phyloP scores from a whole-genome alignment of 2,888 invertebrate species.

The Patella depressa region DNA sequence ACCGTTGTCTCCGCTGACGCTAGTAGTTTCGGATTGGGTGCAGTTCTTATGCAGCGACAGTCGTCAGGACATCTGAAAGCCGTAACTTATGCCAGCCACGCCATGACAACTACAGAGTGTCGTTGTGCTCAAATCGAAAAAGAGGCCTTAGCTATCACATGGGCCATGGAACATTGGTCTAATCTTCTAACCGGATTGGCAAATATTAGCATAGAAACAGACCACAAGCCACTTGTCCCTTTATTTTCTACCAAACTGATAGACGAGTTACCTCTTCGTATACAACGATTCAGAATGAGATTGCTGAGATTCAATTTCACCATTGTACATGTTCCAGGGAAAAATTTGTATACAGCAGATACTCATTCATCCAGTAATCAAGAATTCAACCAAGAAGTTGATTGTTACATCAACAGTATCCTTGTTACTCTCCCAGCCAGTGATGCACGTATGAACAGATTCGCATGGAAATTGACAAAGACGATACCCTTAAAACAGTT shows the following conservation, averaged over 20 bases:
- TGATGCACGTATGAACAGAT: background rate
- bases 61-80: background rate
- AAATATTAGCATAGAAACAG: background rate
- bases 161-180: background rate
- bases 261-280: background rate
- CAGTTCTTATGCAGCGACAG: background rate
- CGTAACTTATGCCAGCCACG: background rate
- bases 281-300: background rate
- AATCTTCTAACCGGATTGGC: background rate
- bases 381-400: background rate
- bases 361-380: background rate
- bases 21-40: background rate
- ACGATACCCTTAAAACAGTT: background rate
- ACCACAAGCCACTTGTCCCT: background rate
- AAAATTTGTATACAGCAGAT: conserved; percentile 26
- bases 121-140: background rate
- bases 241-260: background rate
- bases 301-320: background rate
- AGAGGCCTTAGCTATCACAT: background rate
- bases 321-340: conserved; percentile 13
- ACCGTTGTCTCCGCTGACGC: background rate
- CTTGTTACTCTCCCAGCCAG: background rate
- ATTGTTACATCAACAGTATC: background rate
- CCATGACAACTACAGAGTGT: background rate
- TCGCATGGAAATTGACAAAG: background rate